Base-by-base conservation (phyloP, 2,888 invertebrate species). In the Pantelozetes paolii region DNA sequence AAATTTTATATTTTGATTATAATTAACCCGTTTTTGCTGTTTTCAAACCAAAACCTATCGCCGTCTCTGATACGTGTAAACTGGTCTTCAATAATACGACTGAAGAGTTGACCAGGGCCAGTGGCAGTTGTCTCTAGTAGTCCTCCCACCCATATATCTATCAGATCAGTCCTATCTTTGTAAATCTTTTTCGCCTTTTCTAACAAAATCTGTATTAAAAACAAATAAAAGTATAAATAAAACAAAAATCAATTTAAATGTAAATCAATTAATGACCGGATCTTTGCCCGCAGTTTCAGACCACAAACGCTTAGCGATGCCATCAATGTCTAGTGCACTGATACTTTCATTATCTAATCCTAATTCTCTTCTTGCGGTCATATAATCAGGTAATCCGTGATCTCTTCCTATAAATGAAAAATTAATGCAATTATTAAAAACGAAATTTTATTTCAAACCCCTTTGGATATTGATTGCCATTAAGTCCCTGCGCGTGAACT, bases 1-100 rank as follows among this genome's bases (percentile, higher is more conserved):
- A 57, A 26, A n/a, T 67, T 75, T 28, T n/a, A 1, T 42, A 28
- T 42, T 48, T 32, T 26, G 23, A 23, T 18, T 6, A 71, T 20
- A 45, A 6, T 23, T 71, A 0, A 71, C 80, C 77, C 77, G 76
- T 79, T 80, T 30, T 77, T 71, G 32, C 70, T 74, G 79, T 87
- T 87, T 78, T 85, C 85, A 80, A 84, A 87, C 86, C 87, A 87
- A 81, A 86, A 87, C 73, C 87, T 79, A 78, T 87, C 87, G 1
- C 85, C 86, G 80, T 85, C 82, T 76, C 87, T 79, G 75, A 87
- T 86, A 77, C 87, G 80, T 48, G 77, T 76, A 80, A 87, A 87
- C 78, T 87, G 87, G 79, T 87, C 86, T 40, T 79, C 76, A 73
- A 87, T 86, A 59, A 87, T 83, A 2, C 80, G 79, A 76, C 80